phyloP scores from a whole-genome alignment of 2,888 invertebrate species.

The Cabera pusaria region DNA sequence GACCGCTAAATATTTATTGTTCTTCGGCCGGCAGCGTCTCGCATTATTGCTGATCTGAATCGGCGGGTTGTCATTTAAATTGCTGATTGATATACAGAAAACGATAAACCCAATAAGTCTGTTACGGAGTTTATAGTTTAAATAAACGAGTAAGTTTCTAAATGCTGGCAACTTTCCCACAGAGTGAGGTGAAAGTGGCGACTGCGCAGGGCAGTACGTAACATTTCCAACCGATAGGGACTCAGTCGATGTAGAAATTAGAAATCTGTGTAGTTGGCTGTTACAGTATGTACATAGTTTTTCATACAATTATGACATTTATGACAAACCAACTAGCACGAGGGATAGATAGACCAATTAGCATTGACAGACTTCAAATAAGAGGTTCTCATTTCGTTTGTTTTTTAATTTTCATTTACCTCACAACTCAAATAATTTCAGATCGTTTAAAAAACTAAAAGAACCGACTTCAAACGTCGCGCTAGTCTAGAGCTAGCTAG shows the following conservation, averaged over 20 bases:
- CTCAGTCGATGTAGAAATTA: conserved; percentile 49
- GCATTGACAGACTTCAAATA: no score
- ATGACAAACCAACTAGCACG: no score
- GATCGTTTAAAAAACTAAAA: no score
- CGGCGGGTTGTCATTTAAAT: conserved; percentile 13
- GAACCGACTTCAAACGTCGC: no score
- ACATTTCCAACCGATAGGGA: conserved; percentile 68
- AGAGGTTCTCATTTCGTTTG: no score
- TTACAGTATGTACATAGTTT: no score
- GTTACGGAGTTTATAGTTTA: conserved; percentile 37
- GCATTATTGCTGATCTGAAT: conserved; percentile 13
- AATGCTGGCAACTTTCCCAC: conserved; percentile 74
- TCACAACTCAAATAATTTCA: no score
- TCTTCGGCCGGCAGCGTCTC: conserved; percentile 3
- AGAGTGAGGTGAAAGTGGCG: conserved; percentile 73
- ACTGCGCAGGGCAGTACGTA: conserved; percentile 59
- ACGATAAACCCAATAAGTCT: conserved; percentile 24
- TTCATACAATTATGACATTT: no score
- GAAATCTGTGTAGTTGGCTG: no score
- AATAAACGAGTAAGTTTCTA: conserved; percentile 67
- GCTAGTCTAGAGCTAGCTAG: no score
- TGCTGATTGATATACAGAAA: conserved; percentile 12
- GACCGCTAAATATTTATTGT: conserved; percentile 24
- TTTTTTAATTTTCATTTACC: no score
- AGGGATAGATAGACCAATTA: no score